These are phyloP conservation scores for Ctenodactylus gundi DNA, from an alignment of 2,113 vertebrate species.

Conservation along the genomic window DNA sequence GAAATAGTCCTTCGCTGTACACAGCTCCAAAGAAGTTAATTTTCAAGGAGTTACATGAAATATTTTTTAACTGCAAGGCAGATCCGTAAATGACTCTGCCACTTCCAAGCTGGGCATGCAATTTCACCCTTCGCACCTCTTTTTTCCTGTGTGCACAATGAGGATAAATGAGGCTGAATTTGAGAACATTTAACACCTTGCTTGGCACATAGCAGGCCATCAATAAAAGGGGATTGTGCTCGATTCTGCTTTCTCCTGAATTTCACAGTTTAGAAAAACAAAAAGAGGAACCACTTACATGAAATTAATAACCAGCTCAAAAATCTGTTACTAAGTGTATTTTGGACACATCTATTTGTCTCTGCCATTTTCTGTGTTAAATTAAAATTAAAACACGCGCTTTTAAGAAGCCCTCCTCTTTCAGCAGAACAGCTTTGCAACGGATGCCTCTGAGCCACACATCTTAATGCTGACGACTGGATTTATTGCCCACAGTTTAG, in stretches of 20 bases:
- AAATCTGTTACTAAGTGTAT: constrained; percentile 46
- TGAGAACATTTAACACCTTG: constrained; percentile 51
- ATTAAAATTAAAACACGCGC: constrained; percentile 44
- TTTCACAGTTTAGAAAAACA: constrained; percentile 39
- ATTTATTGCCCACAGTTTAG: background rate
- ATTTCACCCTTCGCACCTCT: background rate
- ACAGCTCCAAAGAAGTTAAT: background rate
- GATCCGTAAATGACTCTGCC: background rate
- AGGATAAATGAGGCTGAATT: constrained; percentile 15
- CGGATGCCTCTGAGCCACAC: background rate
- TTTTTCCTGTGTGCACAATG: background rate
- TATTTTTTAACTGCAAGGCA: background rate
- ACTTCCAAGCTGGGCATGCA: background rate
- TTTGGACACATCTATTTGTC: constrained; percentile 52
- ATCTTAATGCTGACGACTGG: background rate
- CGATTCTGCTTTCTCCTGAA: background rate
- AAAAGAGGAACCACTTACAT: constrained; percentile 10
- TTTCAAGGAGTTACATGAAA: constrained; percentile 12
- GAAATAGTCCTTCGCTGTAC: background rate
- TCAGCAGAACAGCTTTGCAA: background rate
- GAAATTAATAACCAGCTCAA: constrained; percentile 58
- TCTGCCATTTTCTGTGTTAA: constrained; percentile 16
- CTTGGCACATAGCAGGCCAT: constrained; percentile 29
- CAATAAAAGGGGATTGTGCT: background rate
- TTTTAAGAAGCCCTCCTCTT: background rate